A percentile compares a stretch with the other conserved stretches of the same genome.
phyloP scores from a whole-genome alignment of 1,140 invertebrate species.

The Sarcophaga peregrina region DNA sequence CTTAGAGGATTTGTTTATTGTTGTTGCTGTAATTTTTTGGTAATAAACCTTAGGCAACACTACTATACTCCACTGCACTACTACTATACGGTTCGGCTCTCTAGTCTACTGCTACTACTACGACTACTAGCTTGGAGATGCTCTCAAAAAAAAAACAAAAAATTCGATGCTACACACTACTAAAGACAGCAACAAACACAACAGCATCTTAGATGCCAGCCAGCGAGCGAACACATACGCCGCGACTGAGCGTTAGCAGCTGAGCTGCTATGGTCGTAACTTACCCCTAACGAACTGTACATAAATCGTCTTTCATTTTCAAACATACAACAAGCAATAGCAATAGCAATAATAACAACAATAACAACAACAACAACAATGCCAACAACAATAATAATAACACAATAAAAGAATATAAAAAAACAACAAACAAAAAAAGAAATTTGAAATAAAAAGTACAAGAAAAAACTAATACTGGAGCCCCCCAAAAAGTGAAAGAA shows the following conservation, averaged over 20 bases:
- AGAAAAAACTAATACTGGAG: not conserved
- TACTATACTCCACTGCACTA: not conserved
- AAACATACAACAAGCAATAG: too few species aligned
- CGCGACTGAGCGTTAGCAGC: constrained; percentile 9
- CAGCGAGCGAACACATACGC: not conserved
- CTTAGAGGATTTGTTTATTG: not conserved
- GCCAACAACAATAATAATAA: not conserved
- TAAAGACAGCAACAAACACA: not conserved
- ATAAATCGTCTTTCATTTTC: constrained; percentile 47
- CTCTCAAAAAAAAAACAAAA: too few species aligned
- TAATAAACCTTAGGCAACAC: constrained; percentile 31
- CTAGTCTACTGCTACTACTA: too few species aligned
- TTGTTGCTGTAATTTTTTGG: not conserved
- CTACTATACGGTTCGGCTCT: too few species aligned
- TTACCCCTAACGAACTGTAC: constrained; percentile 47
- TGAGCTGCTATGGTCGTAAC: constrained; percentile 44
- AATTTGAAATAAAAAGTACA: not conserved
- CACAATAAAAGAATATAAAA: not conserved
- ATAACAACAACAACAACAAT: constrained; percentile 30
- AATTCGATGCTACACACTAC: too few species aligned
- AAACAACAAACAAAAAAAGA: too few species aligned
- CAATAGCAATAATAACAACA: not conserved
- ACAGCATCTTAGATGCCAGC: constrained; percentile 26
- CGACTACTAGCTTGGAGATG: too few species aligned
- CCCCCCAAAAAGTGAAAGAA: not conserved